Percentiles rank a stretch among this genome's conserved stretches.
Conservation (phyloP, 2,888 invertebrate genomes). For the Apamea crenata region DNA sequence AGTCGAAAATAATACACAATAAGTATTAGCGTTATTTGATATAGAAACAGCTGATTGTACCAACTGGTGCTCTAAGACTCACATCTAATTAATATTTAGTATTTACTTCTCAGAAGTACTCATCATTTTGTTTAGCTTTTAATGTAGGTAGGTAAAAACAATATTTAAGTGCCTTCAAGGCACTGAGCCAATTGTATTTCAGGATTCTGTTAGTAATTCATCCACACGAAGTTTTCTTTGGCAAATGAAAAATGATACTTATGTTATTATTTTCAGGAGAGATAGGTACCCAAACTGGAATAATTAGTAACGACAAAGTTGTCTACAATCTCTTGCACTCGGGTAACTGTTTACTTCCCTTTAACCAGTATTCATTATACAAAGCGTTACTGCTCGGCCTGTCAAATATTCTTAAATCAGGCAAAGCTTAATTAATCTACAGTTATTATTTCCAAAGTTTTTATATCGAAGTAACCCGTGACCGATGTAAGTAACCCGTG, state of each 20-base stretch:
- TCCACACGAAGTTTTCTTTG: neutral
- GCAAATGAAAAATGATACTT: neutral
- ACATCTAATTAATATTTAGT: neutral
- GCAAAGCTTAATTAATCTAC: neutral
- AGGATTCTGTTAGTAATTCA: conserved; percentile 7
- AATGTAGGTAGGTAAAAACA: neutral
- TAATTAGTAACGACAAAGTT: neutral
- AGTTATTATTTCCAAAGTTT: conserved; percentile 6
- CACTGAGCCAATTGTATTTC: conserved; percentile 12
- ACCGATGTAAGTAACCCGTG: neutral
- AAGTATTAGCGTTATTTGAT: conserved; percentile 12
- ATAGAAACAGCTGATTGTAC: conserved; percentile 15
- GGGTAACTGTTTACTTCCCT: neutral
- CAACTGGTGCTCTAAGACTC: neutral
- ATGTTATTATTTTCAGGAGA: neutral
- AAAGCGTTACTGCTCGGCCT: too few relatives aligned
- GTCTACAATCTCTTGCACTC: neutral
- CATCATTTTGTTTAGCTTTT: conserved; percentile 12
- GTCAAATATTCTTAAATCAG: neutral
- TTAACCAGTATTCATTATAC: neutral
- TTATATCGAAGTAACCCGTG: neutral
- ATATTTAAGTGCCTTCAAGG: neutral
- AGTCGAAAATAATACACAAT: conserved; percentile 13
- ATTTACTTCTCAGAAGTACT: neutral
- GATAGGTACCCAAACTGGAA: neutral